Percentiles rank a stretch among this genome's conserved stretches.
These are phyloP conservation scores for Danio choprae DNA, from an alignment of 2,797 vertebrate species.

Conservation along the genomic window DNA sequence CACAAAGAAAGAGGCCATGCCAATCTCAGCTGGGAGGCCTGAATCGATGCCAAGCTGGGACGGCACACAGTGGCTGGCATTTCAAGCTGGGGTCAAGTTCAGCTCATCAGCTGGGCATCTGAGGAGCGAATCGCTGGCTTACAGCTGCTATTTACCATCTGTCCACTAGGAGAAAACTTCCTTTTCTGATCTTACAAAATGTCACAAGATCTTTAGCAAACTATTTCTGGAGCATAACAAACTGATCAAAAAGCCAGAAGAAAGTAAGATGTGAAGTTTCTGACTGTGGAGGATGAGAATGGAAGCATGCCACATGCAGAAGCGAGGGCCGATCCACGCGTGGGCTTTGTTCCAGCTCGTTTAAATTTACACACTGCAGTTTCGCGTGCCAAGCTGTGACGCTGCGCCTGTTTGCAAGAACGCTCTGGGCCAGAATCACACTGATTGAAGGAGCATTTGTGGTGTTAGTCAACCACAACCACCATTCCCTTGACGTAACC, in stretches of 20 bases:
- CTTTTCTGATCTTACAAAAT: constrained; percentile 23
- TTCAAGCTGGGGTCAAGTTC: constrained; percentile 58
- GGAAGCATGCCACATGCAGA: constrained; percentile 32
- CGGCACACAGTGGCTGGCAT: constrained; percentile 50
- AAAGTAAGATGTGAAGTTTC: constrained; percentile 16
- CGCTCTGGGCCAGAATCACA: constrained; percentile 23
- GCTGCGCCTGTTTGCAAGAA: constrained; percentile 15
- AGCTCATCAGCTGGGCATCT: constrained; percentile 52
- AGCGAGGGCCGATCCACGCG: not conserved
- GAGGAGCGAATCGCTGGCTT: constrained; percentile 31
- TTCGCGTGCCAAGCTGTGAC: constrained; percentile 4
- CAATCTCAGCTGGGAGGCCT: constrained; percentile 52
- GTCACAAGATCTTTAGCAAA: not conserved
- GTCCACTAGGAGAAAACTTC: constrained; percentile 32
- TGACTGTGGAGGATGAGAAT: constrained; percentile 15
- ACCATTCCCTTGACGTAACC: constrained; percentile 50
- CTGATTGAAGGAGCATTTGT: constrained; percentile 39
- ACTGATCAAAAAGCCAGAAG: not conserved
- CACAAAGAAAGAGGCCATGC: constrained; percentile 52
- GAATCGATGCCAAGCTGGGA: constrained; percentile 49
- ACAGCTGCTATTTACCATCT: constrained; percentile 54
- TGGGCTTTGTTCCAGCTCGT: constrained; percentile 26
- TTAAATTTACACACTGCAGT: constrained; percentile 36
- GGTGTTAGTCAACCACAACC: constrained; percentile 50
- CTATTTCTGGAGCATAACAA: not conserved